phyloP scores from a whole-genome alignment of 2,888 invertebrate species.

The Spatulosminthurus flaviceps region DNA sequence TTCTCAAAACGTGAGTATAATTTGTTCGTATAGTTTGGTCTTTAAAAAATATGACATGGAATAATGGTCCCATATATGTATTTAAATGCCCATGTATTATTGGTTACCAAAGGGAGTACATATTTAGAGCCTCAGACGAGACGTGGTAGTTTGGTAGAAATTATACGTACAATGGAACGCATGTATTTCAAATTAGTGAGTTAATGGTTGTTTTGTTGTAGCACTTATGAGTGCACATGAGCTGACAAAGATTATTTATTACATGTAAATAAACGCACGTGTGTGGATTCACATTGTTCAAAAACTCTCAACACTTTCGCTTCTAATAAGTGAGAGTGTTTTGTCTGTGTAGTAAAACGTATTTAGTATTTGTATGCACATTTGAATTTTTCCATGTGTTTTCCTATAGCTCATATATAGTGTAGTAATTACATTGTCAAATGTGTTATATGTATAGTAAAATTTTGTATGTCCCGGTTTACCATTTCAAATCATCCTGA shows the following conservation, averaged over 20 bases:
- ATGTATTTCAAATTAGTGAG: neutral
- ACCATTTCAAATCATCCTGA: neutral
- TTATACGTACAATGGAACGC: neutral
- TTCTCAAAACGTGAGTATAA: too few species aligned
- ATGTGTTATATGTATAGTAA: neutral
- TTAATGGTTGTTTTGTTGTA: neutral
- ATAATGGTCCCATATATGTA: too few species aligned
- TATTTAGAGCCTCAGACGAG: too few species aligned
- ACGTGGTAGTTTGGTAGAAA: too few species aligned
- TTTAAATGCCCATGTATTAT: too few species aligned
- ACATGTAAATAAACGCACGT: conserved; percentile 13
- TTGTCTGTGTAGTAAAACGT: too few species aligned
- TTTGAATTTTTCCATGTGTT: too few species aligned
- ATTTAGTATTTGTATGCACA: too few species aligned
- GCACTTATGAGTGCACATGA: neutral
- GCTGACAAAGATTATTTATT: neutral
- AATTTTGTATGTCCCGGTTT: neutral
- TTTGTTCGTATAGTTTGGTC: too few species aligned
- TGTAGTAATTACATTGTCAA: neutral
- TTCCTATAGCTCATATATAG: too few species aligned
- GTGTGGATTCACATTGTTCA: neutral
- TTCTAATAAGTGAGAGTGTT: neutral
- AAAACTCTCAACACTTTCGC: neutral
- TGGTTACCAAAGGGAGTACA: too few species aligned
- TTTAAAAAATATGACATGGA: too few species aligned